phyloP scores from a whole-genome alignment of 2,888 invertebrate species.

The Chelonus formosanus region DNA sequence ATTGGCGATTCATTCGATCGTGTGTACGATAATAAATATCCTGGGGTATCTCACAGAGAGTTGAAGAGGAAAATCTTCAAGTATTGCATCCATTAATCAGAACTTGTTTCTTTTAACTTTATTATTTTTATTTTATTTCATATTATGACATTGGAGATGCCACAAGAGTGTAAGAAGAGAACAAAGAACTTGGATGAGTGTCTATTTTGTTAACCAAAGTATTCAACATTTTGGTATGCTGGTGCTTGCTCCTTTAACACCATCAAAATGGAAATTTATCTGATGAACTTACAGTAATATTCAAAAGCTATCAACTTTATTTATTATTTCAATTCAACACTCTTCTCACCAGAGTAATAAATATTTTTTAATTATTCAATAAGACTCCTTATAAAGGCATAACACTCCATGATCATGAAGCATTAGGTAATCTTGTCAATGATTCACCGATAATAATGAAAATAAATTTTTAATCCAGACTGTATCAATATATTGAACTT shows the following conservation, averaged over 20 bases:
- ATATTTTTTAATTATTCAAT: no score
- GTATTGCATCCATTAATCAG: constrained; percentile 11
- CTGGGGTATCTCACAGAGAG: constrained; percentile 32
- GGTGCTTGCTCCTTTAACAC: constrained; percentile 48
- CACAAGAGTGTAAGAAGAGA: constrained; percentile 7
- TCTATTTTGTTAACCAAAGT: constrained; percentile 60
- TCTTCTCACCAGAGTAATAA: no score
- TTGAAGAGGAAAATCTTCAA: constrained; percentile 6
- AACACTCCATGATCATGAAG: no score
- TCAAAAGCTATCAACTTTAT: not conserved
- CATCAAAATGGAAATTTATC: constrained; percentile 59
- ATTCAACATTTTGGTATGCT: constrained; percentile 52
- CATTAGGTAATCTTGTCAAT: no score
- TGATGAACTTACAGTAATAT: constrained; percentile 15
- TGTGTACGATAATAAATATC: constrained; percentile 56
- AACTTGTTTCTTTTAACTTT: not conserved
- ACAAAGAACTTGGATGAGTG: constrained; percentile 25
- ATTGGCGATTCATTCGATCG: constrained; percentile 64
- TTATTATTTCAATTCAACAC: no score
- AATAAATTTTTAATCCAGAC: no score
- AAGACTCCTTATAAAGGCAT: no score
- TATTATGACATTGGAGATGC: not conserved
- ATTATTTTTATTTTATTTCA: not conserved
- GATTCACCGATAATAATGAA: no score
- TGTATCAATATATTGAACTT: no score